Percentiles rank a stretch among this genome's conserved stretches.
These are phyloP conservation scores for Reticulitermes lucifugus DNA, from an alignment of 2,888 invertebrate species.

Conservation along the genomic window DNA sequence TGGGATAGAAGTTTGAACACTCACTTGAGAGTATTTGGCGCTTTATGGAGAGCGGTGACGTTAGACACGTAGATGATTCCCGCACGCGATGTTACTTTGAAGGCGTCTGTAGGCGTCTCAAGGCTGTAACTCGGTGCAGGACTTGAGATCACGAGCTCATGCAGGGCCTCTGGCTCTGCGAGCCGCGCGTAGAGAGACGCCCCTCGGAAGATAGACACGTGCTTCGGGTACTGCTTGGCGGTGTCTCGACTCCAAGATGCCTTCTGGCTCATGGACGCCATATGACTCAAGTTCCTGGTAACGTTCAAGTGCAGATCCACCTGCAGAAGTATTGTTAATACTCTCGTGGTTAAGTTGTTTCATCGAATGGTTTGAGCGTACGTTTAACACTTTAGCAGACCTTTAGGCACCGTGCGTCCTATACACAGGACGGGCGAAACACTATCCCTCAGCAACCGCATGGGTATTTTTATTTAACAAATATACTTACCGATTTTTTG, in stretches of 20 bases:
- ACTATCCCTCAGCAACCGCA: too few species aligned
- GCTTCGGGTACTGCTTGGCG: conserved; percentile 58
- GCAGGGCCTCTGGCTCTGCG: conserved; percentile 57
- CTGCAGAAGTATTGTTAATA: background rate
- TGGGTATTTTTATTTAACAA: too few species aligned
- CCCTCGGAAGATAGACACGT: conserved; percentile 62
- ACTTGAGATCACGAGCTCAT: background rate
- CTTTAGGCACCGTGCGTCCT: too few species aligned
- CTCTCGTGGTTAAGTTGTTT: too few species aligned
- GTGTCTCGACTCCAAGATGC: background rate
- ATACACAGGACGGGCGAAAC: too few species aligned
- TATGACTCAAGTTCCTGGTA: background rate
- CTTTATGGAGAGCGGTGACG: conserved; percentile 60
- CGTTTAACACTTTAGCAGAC: too few species aligned
- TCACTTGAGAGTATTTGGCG: conserved; percentile 62
- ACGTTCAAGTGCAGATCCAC: background rate
- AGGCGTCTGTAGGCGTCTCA: background rate
- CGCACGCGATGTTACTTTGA: conserved; percentile 64
- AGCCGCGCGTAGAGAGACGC: conserved; percentile 63
- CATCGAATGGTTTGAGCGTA: too few species aligned
- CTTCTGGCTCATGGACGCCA: background rate
- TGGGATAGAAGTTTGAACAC: conserved; percentile 34
- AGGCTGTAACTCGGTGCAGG: background rate
- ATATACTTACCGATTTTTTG: too few species aligned
- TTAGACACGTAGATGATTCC: conserved; percentile 72